A percentile compares a stretch with the other conserved stretches of the same genome.
These are phyloP conservation scores for Zosterops hypoxanthus DNA, from an alignment of 2,113 vertebrate genomes.

Conservation along the genomic window DNA sequence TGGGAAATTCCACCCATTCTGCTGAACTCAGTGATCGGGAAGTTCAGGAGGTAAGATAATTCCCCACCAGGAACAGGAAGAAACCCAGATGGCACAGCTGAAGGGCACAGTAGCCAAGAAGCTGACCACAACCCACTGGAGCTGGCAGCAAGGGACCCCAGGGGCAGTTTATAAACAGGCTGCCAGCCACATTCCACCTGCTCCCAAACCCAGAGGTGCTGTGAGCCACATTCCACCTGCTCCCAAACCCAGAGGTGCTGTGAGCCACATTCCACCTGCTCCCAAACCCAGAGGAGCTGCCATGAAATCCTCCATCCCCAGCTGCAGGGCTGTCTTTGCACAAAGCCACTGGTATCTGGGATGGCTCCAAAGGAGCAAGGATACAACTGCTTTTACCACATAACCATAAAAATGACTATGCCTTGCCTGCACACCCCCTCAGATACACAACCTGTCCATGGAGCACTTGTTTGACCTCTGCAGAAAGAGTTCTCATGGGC, in stretches of 20 bases:
- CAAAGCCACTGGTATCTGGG: not conserved
- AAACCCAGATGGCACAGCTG: not conserved
- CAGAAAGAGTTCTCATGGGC: not conserved
- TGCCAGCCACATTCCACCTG: not conserved
- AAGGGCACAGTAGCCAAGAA: not conserved
- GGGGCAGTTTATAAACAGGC: not conserved
- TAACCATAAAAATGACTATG: not conserved
- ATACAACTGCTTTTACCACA: not conserved
- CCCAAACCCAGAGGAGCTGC: not conserved
- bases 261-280: not conserved
- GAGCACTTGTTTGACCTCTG: not conserved
- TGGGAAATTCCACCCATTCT: not conserved
- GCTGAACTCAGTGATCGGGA: not conserved
- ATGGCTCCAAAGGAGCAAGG: not conserved
- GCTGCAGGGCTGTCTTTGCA: accelerated
- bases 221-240: not conserved
- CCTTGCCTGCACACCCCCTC: not conserved
- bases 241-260: not conserved
- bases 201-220: not conserved
- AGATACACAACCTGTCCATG: not conserved
- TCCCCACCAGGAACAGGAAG: constrained; percentile 1
- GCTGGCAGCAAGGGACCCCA: not conserved
- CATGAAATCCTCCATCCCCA: not conserved
- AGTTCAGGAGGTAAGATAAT: not conserved
- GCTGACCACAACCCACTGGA: not conserved